Conservation (phyloP, 1,140 invertebrate species). For the Elysia chlorotica region DNA sequence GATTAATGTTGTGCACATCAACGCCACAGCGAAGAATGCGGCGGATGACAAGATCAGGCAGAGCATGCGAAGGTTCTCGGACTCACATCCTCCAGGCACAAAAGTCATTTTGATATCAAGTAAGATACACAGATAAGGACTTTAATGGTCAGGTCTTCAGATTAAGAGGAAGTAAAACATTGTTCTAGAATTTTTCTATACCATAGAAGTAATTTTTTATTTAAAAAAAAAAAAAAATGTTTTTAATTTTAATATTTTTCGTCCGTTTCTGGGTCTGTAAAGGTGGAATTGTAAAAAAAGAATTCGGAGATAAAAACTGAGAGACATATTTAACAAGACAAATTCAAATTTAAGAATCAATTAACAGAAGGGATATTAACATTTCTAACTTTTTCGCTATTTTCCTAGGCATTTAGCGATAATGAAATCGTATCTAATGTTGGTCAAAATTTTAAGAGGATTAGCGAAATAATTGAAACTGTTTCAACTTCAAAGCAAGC, state of each 20-base stretch:
- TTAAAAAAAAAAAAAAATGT: not conserved
- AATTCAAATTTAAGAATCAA: too few relatives aligned
- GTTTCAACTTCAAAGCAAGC: too few relatives aligned
- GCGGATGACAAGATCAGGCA: slow-evolving; percentile 88
- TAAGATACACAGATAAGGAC: slow-evolving; percentile 32
- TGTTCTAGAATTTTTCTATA: too few relatives aligned
- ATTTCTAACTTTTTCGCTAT: too few relatives aligned
- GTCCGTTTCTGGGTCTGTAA: not conserved
- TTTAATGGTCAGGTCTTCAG: not conserved
- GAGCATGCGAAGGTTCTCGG: slow-evolving; percentile 82
- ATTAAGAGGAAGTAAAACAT: not conserved
- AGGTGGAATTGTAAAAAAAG: not conserved
- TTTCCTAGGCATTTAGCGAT: too few relatives aligned
- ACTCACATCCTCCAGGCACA: slow-evolving; percentile 77
- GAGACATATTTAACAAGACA: too few relatives aligned
- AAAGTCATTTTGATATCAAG: slow-evolving; percentile 79
- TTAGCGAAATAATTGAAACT: too few relatives aligned
- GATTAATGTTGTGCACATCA: slow-evolving; percentile 86
- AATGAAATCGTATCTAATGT: too few relatives aligned
- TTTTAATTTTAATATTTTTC: not conserved
- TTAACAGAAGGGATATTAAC: too few relatives aligned
- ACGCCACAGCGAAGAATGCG: slow-evolving; percentile 84
- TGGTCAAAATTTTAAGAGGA: too few relatives aligned
- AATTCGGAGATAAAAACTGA: too few relatives aligned
- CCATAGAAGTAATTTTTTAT: not conserved